These are phyloP conservation scores for Plagiodera versicolora DNA, from an alignment of 2,888 invertebrate species.

Conservation along the genomic window DNA sequence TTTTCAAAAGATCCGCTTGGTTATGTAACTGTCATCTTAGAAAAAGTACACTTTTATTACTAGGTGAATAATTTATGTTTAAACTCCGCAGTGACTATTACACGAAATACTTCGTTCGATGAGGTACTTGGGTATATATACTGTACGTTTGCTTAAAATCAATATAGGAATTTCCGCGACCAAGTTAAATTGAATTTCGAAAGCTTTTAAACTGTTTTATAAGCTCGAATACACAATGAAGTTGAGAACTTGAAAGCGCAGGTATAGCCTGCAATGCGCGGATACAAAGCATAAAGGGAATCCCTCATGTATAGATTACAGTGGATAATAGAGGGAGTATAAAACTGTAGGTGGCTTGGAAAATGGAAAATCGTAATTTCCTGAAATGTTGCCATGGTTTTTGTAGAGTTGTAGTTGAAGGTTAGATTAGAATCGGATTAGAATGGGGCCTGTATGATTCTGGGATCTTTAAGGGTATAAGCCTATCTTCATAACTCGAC, in stretches of 20 bases:
- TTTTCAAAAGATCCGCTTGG: too few relatives aligned
- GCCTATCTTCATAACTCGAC: too few relatives aligned
- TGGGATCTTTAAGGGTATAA: too few relatives aligned
- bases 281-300: not conserved
- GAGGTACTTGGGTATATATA: not conserved
- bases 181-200: slow-evolving; percentile 25
- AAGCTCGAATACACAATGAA: slow-evolving; percentile 16
- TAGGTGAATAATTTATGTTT: too few relatives aligned
- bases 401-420: too few relatives aligned
- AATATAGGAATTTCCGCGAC: slow-evolving; percentile 9
- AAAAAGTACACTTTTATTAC: too few relatives aligned
- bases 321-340: not conserved
- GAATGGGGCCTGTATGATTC: too few relatives aligned
- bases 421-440: too few relatives aligned
- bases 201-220: slow-evolving; percentile 16
- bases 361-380: too few relatives aligned
- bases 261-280: not conserved
- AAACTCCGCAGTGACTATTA: too few relatives aligned
- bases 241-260: slow-evolving; percentile 11
- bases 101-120: slow-evolving; percentile 2
- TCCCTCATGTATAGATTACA: not conserved
- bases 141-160: slow-evolving; percentile 8
- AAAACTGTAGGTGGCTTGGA: not conserved
- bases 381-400: too few relatives aligned
- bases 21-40: too few relatives aligned